Percentiles rank a stretch among this genome's conserved stretches.
Evolutionary conservation across 2,888 invertebrate species (phyloP).

Genomic region (Drosophila imparisetae): DNA sequence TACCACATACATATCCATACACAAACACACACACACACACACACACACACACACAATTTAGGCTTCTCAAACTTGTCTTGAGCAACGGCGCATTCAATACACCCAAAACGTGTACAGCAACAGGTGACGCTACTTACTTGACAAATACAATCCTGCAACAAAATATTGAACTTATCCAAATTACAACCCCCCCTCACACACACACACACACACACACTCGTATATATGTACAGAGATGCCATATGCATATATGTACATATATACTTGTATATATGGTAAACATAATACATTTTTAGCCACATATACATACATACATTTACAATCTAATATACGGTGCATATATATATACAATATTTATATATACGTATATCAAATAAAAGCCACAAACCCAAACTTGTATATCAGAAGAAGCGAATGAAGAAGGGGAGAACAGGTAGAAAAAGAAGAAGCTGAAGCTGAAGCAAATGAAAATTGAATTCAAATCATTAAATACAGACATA

Average conservation of each 20-base stretch:
- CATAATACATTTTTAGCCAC: slow-evolving; percentile 51
- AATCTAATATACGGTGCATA: slow-evolving; percentile 46
- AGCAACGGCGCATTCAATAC: neutral
- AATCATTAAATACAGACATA: slow-evolving; percentile 62
- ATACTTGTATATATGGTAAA: slow-evolving; percentile 43
- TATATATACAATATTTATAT: slow-evolving; percentile 60
- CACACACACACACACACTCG: slow-evolving; percentile 12
- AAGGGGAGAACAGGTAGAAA: slow-evolving; percentile 1
- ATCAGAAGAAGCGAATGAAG: slow-evolving; percentile 14
- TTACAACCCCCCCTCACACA: neutral
- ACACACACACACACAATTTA: slow-evolving; percentile 3
- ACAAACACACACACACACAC: slow-evolving; percentile 13
- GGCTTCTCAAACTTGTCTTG: slow-evolving; percentile 34
- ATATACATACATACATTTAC: slow-evolving; percentile 55
- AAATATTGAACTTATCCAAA: slow-evolving; percentile 27
- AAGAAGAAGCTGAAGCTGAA: slow-evolving; percentile 4
- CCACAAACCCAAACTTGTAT: slow-evolving; percentile 9
- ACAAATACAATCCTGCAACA: slow-evolving; percentile 16
- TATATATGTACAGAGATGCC: slow-evolving; percentile 18
- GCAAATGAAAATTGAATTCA: too few species aligned
- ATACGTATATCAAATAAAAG: slow-evolving; percentile 53
- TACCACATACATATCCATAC: slow-evolving; percentile 62
- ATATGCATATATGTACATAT: slow-evolving; percentile 20
- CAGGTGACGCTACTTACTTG: slow-evolving; percentile 30
- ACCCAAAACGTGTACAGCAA: slow-evolving; percentile 8